These are phyloP conservation scores for Philonicus albiceps DNA, from an alignment of 2,888 invertebrate genomes.

Conservation along the genomic window DNA sequence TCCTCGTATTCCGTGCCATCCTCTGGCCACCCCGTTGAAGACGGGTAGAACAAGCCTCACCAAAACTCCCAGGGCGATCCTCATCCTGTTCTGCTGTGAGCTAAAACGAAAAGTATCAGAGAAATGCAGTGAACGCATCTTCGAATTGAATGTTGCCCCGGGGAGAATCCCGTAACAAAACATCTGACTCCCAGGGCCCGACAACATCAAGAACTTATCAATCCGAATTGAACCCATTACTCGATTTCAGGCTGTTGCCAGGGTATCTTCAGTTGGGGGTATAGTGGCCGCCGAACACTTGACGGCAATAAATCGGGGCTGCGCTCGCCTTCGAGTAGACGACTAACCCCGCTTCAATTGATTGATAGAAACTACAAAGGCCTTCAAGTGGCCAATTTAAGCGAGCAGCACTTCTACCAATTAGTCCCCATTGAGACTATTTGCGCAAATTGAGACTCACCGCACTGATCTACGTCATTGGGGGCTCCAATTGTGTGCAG, in stretches of 20 bases:
- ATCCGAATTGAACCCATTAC: neutral
- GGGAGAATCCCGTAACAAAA: neutral
- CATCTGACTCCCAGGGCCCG: neutral
- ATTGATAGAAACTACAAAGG: constrained; percentile 3
- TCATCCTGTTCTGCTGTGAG: constrained; percentile 56
- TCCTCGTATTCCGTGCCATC: constrained; percentile 60
- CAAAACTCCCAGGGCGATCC: constrained; percentile 59
- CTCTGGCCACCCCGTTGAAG: constrained; percentile 59
- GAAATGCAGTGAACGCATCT: neutral
- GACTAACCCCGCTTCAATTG: constrained; percentile 10
- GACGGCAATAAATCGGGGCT: neutral
- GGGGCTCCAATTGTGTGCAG: neutral
- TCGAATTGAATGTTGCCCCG: neutral
- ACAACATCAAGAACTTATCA: neutral
- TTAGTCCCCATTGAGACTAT: constrained; percentile 9
- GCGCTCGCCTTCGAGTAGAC: neutral
- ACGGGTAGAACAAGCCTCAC: constrained; percentile 59
- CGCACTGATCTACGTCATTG: neutral
- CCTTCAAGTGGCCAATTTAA: constrained; percentile 20
- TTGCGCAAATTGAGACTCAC: constrained; percentile 9
- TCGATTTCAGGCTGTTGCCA: neutral
- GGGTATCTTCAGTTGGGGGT: neutral
- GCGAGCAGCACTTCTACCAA: constrained; percentile 8
- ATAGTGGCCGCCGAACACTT: neutral
- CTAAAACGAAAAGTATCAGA: constrained; percentile 49